Evolutionary conservation across 2,888 invertebrate species (phyloP), one percentile per base, ranked within the genome.

Genomic region (Rhamnusium bicolor): DNA sequence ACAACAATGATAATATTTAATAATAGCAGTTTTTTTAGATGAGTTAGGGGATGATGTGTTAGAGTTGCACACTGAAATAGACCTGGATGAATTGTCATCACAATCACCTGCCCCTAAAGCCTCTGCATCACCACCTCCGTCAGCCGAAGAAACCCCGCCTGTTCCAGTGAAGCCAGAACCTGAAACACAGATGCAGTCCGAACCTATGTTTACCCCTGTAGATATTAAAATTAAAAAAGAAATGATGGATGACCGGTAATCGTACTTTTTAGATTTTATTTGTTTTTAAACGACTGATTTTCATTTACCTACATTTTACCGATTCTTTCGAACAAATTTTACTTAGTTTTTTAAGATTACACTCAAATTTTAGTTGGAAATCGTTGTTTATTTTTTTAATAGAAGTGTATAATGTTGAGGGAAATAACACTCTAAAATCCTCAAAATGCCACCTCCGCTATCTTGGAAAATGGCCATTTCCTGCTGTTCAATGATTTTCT

Each of bases 1-100:
- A 14, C 14, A 32, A 19, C 2, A 49, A 21, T 21, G 16, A n/a
- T 21, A 12, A 19, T 16, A n/a, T n/a, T 63, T 51, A 40, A 40
- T 40, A 14, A 40, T 27, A 24, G 29, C 53, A 51, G 40, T 53
- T 32, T 51, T 18, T 61, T 65, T 47, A 71, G 76, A 76, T 6
- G 74, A 76, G 58, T 53, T 73, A n/a, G 63, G 72, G 14, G 75
- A 73, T 10, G 66, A 66, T 24, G 60, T 53, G 27, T 32, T 77
- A 10, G 77, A 73, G 46, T 32, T 74, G 65, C 73, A 75, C 27
- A 72, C 75, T 60, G 77, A 75, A 18, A 66, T 72, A 18, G 74
- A 75, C 12, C 40, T 67, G 40, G 56, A 67, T 46, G 67, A 67
- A 19, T 24, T 67, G 56, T 32, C 32, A 0, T 21, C 18, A 19